Evolutionary conservation across 1,140 invertebrate genomes (phyloP), one percentile per base, ranked within the genome.

Genomic region (Parapsyche elsis): DNA sequence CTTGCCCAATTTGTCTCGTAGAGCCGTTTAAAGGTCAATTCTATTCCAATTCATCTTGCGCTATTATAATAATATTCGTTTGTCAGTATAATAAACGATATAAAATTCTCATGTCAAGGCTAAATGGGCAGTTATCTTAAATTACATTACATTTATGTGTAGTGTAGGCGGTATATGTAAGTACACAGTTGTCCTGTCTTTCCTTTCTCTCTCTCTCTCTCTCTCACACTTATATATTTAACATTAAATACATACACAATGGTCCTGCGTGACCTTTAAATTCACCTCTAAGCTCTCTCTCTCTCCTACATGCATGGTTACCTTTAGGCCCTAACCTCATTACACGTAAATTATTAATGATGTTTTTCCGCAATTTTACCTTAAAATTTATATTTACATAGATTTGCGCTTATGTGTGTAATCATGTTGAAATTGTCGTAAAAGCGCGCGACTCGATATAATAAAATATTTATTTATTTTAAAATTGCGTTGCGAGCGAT

Each of bases 61-160:
- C 12, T 12, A 53, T 53, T 53, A 53, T 53, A 53, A 14, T 53
- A 12, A 53, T 16, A 16, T 53, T 1, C 49, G 16, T 53, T 53
- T 53, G 49, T 53, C 49, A 53, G 49, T 5, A 53, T 14, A 53
- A 53, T 53, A 53, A 53, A 67, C 24, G 24, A 67, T 67, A 64
- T 26, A 67, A 67, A 26, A 67, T 23, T 7, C 24, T 67, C 64
- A 23, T 12, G 24, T 53, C 64, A 67, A 67, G 64, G 64, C 64
- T 23, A 67, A 23, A 23, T 23, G 23, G 64, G 64, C 64, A 67
- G 23, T 67, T 67, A 67, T 67, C 23, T 23, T 67, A 67, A 67
- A 67, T 67, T 67, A 67, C 64, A 21, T 19, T 19, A n/a, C n/a
- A n/a, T n/a, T n/a, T n/a, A n/a, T n/a, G n/a, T 21, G 16, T 61